Evolutionary conservation across 1,140 invertebrate species (phyloP).

Genomic region (Pseudomyrmex flavicornis): DNA sequence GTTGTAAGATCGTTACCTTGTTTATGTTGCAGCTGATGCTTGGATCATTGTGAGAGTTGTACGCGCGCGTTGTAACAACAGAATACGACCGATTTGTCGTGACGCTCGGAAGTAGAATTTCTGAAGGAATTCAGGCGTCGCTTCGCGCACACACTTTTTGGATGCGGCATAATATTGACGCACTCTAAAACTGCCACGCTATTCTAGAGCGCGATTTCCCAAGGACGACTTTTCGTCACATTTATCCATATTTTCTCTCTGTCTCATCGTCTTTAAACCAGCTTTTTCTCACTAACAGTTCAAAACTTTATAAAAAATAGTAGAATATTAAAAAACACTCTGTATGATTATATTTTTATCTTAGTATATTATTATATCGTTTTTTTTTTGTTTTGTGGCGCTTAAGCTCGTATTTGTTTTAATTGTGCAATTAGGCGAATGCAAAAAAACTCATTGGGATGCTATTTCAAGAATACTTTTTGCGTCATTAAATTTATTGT

Average conservation of each 20-base stretch:
- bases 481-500: slow-evolving; percentile 33
- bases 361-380: too few relatives aligned
- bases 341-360: too few relatives aligned
- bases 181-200: slow-evolving; percentile 4
- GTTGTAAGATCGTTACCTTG: slow-evolving; percentile 18
- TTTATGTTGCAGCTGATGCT: neutral
- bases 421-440: too few relatives aligned
- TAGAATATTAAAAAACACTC: too few relatives aligned
- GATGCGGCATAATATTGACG: slow-evolving; percentile 34
- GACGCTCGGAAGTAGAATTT: neutral
- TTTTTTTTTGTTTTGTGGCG: too few relatives aligned
- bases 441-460: slow-evolving; percentile 28
- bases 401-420: too few relatives aligned
- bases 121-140: slow-evolving; percentile 18
- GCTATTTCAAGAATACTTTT: slow-evolving; percentile 10
- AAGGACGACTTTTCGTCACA: neutral
- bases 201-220: slow-evolving; percentile 9
- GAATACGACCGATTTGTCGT: neutral
- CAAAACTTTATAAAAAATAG: too few relatives aligned
- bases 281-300: too few relatives aligned
- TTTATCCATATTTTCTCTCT: slow-evolving; percentile 9
- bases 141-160: slow-evolving; percentile 10
- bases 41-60: slow-evolving; percentile 27
- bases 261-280: neutral
- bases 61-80: neutral